A percentile compares a stretch with the other conserved stretches of the same genome.
These are phyloP conservation scores for Turritopsis rubra DNA, from an alignment of 30 jellyfish, hydroid and myxozoan genomes.

Conservation along the genomic window DNA sequence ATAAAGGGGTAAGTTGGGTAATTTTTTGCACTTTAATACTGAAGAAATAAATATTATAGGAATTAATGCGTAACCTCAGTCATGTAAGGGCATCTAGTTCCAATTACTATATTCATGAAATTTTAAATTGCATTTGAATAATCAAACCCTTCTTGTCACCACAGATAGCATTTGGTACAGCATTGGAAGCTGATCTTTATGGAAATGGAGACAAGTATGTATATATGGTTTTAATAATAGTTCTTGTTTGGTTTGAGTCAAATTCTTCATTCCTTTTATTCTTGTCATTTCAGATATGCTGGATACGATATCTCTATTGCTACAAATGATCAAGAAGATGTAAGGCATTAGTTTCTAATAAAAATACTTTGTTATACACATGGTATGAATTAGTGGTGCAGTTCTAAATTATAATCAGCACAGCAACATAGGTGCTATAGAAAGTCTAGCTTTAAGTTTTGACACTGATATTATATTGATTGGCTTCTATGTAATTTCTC, in stretches of 20 bases:
- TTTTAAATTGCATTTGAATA: not conserved
- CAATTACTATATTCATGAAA: not conserved
- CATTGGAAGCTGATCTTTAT: slow-evolving; percentile 75
- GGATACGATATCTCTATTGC: slow-evolving; percentile 90
- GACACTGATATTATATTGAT: not conserved
- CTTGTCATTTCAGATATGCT: slow-evolving; percentile 40
- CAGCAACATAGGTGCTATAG: too few relatives aligned
- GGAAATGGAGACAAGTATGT: slow-evolving; percentile 77
- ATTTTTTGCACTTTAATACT: too few relatives aligned
- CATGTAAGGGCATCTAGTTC: too few relatives aligned
- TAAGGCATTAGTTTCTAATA: slow-evolving; percentile 24
- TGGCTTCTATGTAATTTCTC: not conserved
- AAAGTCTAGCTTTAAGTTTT: not conserved
- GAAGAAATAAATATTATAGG: not conserved
- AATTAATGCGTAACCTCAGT: too few relatives aligned
- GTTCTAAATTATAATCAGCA: too few relatives aligned
- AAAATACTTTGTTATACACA: not conserved
- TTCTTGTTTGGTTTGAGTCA: not conserved
- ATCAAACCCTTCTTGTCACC: too few relatives aligned
- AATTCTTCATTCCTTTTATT: not conserved
- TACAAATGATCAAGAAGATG: slow-evolving; percentile 87
- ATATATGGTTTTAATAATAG: not conserved
- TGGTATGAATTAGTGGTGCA: too few relatives aligned
- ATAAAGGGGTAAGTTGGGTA: not conserved
- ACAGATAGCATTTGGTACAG: slow-evolving; percentile 97